phyloP scores from a whole-genome alignment of 1,140 invertebrate genomes.

The Sesamia nonagrioides region DNA sequence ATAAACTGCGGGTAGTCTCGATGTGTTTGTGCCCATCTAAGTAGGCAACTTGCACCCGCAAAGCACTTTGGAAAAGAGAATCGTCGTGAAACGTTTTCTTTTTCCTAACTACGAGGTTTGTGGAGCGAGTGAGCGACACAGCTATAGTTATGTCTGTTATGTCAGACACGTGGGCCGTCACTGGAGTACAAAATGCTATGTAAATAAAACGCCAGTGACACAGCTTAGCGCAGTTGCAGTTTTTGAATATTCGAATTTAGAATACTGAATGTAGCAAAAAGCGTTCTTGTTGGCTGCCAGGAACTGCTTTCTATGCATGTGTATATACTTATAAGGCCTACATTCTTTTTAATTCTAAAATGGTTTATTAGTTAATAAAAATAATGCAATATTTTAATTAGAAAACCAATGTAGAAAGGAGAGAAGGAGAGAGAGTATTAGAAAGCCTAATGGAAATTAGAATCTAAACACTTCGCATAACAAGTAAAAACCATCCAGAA shows the following conservation, averaged over 20 bases:
- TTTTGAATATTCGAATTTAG: constrained; percentile 31
- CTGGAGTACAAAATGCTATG: constrained; percentile 31
- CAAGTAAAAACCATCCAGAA: constrained; percentile 3
- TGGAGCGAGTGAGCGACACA: constrained; percentile 16
- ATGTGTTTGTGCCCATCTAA: constrained; percentile 67
- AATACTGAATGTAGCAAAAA: constrained; percentile 18
- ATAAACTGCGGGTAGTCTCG: constrained; percentile 67
- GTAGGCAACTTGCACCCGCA: constrained; percentile 65
- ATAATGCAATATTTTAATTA: no score
- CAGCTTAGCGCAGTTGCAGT: constrained; percentile 43
- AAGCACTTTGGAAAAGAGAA: constrained; percentile 67
- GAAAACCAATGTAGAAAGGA: no score
- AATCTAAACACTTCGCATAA: neutral
- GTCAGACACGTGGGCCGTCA: constrained; percentile 19
- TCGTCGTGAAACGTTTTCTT: constrained; percentile 61
- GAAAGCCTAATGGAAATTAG: neutral
- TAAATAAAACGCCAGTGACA: constrained; percentile 40
- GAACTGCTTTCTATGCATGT: neutral
- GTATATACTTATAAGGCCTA: neutral
- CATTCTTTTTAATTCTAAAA: neutral
- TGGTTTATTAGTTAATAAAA: no score
- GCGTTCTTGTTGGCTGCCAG: neutral
- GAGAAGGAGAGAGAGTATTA: neutral
- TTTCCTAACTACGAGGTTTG: constrained; percentile 48
- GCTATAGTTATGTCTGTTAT: constrained; percentile 7